These are phyloP conservation scores for Heliangelus exortis DNA, from an alignment of 2,797 vertebrate species.

Conservation along the genomic window DNA sequence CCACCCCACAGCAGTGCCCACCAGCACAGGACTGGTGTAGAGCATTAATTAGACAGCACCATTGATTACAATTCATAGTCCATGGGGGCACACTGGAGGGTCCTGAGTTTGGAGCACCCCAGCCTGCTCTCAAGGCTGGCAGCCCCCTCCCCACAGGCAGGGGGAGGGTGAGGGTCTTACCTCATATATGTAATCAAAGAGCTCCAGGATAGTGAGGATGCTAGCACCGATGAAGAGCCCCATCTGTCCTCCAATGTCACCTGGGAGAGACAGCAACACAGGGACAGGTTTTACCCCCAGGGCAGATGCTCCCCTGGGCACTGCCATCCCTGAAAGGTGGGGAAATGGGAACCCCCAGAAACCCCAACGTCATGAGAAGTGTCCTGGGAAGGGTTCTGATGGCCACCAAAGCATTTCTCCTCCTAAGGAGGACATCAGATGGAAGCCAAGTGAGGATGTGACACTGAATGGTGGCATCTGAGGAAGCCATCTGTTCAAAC, in stretches of 20 bases:
- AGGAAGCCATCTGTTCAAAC: background rate
- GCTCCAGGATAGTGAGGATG: constrained; percentile 97
- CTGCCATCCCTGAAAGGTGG: accelerated
- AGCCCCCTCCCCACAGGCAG: background rate
- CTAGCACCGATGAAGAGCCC: constrained; percentile 96
- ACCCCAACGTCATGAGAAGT: accelerated
- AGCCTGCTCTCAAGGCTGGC: too few relatives aligned
- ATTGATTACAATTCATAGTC: background rate
- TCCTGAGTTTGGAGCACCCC: background rate
- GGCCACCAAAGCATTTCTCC: background rate
- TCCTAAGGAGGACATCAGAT: background rate
- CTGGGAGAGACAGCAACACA: constrained; percentile 70
- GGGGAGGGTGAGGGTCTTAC: constrained; percentile 67
- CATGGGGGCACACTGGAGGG: background rate
- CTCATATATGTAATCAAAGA: constrained; percentile 97
- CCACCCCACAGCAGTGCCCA: too few relatives aligned
- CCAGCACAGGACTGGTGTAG: background rate
- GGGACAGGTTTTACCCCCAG: background rate
- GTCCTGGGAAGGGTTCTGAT: accelerated
- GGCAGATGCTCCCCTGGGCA: background rate
- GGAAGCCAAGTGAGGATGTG: background rate
- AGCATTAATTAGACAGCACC: background rate
- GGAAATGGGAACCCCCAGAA: background rate
- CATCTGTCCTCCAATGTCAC: constrained; percentile 98
- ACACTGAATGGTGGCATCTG: accelerated